Evolutionary conservation across 2,113 vertebrate genomes (phyloP).

Genomic region (Glaucidium brasilianum): DNA sequence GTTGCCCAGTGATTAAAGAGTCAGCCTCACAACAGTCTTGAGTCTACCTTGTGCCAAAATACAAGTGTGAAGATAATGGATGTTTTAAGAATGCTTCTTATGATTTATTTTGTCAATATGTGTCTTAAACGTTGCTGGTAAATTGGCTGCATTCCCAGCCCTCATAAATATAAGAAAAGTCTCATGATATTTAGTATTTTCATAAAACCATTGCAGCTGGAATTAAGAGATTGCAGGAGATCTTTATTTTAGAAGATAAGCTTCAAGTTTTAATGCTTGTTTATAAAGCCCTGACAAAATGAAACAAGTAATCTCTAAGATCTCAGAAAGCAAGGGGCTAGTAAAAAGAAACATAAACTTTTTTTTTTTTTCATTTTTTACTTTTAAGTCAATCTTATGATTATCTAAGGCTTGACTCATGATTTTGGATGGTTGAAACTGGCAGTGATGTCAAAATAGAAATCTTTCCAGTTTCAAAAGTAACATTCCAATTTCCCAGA

Average conservation of each 20-base stretch:
- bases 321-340: background rate
- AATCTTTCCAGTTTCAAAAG: background rate
- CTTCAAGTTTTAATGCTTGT: background rate
- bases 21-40: background rate
- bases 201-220: background rate
- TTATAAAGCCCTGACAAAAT: conserved; percentile 1
- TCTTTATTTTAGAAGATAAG: background rate
- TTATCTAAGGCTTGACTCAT: background rate
- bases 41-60: background rate
- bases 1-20: background rate
- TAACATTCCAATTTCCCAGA: background rate
- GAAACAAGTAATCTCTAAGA: background rate
- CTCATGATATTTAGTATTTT: background rate
- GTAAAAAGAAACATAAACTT: background rate
- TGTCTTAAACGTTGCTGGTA: background rate
- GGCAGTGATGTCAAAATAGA: background rate
- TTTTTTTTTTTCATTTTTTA: background rate
- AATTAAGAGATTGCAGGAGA: background rate
- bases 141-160: background rate
- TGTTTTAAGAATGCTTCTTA: background rate
- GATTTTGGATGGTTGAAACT: background rate
- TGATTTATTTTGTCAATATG: background rate
- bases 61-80: background rate
- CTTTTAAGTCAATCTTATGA: background rate
- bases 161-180: background rate